A percentile compares a stretch with the other conserved stretches of the same genome.
Evolutionary conservation across 2,113 vertebrate species (phyloP).

Genomic region (Pristiophorus japonicus): DNA sequence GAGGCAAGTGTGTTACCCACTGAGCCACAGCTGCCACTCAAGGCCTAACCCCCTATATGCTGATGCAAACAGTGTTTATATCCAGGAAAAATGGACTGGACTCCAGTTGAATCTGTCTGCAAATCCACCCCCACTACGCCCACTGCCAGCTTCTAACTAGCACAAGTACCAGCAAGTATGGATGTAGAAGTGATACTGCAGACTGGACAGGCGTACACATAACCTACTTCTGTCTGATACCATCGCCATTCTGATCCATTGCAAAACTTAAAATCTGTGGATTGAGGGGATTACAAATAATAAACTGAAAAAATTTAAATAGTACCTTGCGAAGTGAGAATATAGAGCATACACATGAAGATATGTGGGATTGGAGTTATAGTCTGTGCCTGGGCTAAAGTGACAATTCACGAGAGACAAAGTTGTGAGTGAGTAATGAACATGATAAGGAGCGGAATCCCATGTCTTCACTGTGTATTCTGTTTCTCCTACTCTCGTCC

Average conservation of each 20-base stretch:
- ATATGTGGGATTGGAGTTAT: neutral
- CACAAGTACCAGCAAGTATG: neutral
- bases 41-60: neutral
- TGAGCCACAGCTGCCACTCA: too few relatives aligned
- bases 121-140: neutral
- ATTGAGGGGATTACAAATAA: neutral
- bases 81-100: neutral
- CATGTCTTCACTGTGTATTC: too few relatives aligned
- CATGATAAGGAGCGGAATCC: neutral
- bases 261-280: neutral
- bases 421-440: neutral
- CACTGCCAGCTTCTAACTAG: neutral
- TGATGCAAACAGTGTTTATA: neutral
- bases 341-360: neutral
- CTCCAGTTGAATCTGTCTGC: neutral
- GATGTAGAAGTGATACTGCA: too few relatives aligned
- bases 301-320: neutral
- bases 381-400: neutral
- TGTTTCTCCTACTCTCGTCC: too few relatives aligned
- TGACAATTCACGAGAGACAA: neutral
- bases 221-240: neutral
- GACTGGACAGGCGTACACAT: neutral
- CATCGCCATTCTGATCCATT: neutral
- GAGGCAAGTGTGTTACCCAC: too few relatives aligned
- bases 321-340: neutral